A percentile compares a stretch with the other conserved stretches of the same genome.
Conservation (phyloP, 2,797 vertebrate genomes). For the Halcyon badia region DNA sequence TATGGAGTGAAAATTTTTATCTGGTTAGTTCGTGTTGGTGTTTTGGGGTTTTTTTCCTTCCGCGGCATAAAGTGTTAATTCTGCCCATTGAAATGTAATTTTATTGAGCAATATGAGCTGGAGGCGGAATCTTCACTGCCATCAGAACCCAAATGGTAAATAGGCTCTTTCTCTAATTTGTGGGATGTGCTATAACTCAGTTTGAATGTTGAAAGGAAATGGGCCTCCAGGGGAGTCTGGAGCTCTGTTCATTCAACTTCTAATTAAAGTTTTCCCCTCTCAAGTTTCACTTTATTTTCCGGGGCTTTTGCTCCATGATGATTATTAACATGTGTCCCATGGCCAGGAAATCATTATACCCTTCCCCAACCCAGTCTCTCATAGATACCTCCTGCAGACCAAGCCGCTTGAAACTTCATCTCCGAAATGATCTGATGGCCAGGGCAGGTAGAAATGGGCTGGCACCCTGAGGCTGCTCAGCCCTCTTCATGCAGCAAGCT, state of each 20-base stretch:
- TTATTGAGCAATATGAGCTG: conserved; percentile 55
- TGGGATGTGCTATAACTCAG: conserved; percentile 73
- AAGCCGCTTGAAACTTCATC: not conserved
- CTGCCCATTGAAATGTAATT: conserved; percentile 42
- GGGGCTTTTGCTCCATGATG: conserved; percentile 69
- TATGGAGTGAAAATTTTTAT: not conserved
- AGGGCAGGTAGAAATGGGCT: not conserved
- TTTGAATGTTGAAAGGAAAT: conserved; percentile 75
- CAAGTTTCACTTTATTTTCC: conserved; percentile 75
- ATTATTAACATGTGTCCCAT: conserved; percentile 71
- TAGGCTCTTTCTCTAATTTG: conserved; percentile 63
- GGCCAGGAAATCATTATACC: conserved; percentile 50
- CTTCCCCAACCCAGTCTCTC: not conserved
- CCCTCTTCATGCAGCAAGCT: not conserved
- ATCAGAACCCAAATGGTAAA: conserved; percentile 61
- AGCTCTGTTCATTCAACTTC: conserved; percentile 69
- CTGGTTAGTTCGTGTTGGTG: not conserved
- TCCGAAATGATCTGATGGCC: not conserved
- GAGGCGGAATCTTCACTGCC: conserved; percentile 44
- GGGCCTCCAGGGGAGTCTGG: conserved; percentile 72
- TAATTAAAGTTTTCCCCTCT: conserved; percentile 78
- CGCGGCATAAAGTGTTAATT: conserved; percentile 25
- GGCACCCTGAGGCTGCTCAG: not conserved
- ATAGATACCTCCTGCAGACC: not conserved
- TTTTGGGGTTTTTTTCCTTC: not conserved